Base-by-base conservation (phyloP, 2,113 vertebrate species). In the Petaurus breviceps region DNA sequence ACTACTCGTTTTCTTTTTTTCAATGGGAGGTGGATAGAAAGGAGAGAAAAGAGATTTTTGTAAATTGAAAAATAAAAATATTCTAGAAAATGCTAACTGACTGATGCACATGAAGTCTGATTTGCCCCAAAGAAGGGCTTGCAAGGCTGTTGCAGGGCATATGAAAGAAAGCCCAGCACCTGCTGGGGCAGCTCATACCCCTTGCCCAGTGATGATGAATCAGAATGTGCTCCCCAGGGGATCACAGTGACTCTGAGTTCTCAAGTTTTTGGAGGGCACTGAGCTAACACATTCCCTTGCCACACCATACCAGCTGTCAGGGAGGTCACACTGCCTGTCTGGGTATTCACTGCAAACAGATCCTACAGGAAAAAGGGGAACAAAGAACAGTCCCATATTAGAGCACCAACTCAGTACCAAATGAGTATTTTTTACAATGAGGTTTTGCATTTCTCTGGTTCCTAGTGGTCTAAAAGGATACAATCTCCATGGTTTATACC, bases 281-380 rank as follows among this genome's bases (percentile, higher is more conserved):
- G 57, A 26, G 24, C 3, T 61, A 31, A 10, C 61, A 43, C 46
- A 46, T 1, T 49, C 53, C 50, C 52, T 90, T 8, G 54, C 50
- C 90, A 90, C 92, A 51, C 97, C 98, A 0, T 97, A 99, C 99
- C 98, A 43, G 98, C 95, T 0, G 98, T 99, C 9, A 99, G 98
- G 89, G 98, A 98, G 68, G 97, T 98, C 92, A 99, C 84, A 0
- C 61, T 97, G 93, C 97, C 97, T 0, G 2, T 51, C 91, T 98
- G 97, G 0, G 97, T 98, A 93, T 99, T 98, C 96, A 99, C 98
- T 0, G 97, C 98, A 93, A 99, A 98, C 92, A 99, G 97, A 68
- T 99, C 98, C 99, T 99, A 94, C 3, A 49, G 43, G 16, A 37
- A 0, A 0, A 90, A 96, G 8, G 51, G 93, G 31, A 94, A 26